Evolutionary conservation across 2,888 invertebrate species (phyloP).

Genomic region (Lasioglossum vierecki): DNA sequence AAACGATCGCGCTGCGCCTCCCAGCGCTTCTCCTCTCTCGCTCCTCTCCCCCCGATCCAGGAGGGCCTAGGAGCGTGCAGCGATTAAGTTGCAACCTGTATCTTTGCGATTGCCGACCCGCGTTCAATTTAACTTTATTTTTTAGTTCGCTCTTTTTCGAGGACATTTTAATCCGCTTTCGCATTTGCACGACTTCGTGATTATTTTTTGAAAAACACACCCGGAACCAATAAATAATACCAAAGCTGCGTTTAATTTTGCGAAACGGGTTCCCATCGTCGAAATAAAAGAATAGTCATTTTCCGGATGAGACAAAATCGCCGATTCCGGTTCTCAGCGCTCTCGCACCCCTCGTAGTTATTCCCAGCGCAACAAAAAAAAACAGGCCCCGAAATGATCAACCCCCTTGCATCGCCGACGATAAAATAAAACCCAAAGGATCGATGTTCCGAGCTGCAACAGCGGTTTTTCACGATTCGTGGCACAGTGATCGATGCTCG

Average conservation of each 20-base stretch:
- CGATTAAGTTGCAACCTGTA: constrained; percentile 41
- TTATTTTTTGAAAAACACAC: not conserved
- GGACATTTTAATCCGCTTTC: not conserved
- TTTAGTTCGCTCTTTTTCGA: not conserved
- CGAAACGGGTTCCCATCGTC: not conserved
- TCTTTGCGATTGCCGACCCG: constrained; percentile 19
- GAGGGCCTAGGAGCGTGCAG: constrained; percentile 1
- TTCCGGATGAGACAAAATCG: not conserved
- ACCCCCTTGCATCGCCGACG: not conserved
- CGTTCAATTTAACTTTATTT: not conserved
- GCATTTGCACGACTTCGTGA: not conserved
- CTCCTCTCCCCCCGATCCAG: not conserved
- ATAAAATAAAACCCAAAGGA: constrained; percentile 28
- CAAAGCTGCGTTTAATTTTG: not conserved
- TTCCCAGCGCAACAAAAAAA: not conserved
- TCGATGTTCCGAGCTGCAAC: constrained; percentile 36
- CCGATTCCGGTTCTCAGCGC: not conserved
- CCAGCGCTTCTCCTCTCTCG: not conserved
- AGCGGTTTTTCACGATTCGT: constrained; percentile 32
- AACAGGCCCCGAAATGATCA: constrained; percentile 24
- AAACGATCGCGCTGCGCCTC: constrained; percentile 77
- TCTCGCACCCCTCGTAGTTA: constrained; percentile 8
- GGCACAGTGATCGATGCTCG: constrained; percentile 51
- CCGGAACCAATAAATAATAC: not conserved
- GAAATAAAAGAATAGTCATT: not conserved